Base-by-base conservation (phyloP, 2,797 vertebrate genomes). In the Simalia tracyae region DNA sequence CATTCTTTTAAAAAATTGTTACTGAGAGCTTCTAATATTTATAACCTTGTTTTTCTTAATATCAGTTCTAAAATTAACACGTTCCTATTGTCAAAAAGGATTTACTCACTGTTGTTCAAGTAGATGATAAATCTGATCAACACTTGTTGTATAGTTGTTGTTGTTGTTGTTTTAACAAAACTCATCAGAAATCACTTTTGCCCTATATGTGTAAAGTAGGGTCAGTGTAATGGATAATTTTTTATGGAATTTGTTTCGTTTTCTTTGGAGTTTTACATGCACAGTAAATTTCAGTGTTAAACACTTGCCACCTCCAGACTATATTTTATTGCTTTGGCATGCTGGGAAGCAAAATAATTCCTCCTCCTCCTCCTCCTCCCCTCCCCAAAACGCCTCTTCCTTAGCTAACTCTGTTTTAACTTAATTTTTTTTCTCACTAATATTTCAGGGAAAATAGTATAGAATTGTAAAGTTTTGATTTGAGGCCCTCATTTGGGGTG, bases 171-270 rank as follows among this genome's bases (percentile, higher is more conserved):
- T 76, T 76, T 64, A 56, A 92, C 94, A 94, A 94, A 95, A 94
- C 93, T 94, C 88, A 94, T 95, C 95, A 92, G 96, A 96, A 97
- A 95, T 63, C 91, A 92, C 95, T 93, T 96, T 94, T 57, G 66
- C 93, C 95, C 94, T 91, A 60, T 92, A 88, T 91, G 64, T 91
- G 17, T 1, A 28, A 94, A 94, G 93, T 86, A 0, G 9, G 95
- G 94, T 95, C 8, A 6, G 93, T 95, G 92, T 11, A 94, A 93
- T 88, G 87, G 96, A 94, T 95, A 90, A 42, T 59, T 94, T 95
- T 94, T 94, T 92, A 91, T 94, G 92, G 93, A 96, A 91, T 89
- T 76, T 3, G 3, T 86, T 92, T 91, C 87, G 90, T 90, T 96
- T 95, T 92, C 91, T 93, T 97, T 96, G 91, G 94, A 94, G 92